These are phyloP conservation scores for Folsomia candida DNA, from an alignment of 2,888 invertebrate species.

Conservation along the genomic window DNA sequence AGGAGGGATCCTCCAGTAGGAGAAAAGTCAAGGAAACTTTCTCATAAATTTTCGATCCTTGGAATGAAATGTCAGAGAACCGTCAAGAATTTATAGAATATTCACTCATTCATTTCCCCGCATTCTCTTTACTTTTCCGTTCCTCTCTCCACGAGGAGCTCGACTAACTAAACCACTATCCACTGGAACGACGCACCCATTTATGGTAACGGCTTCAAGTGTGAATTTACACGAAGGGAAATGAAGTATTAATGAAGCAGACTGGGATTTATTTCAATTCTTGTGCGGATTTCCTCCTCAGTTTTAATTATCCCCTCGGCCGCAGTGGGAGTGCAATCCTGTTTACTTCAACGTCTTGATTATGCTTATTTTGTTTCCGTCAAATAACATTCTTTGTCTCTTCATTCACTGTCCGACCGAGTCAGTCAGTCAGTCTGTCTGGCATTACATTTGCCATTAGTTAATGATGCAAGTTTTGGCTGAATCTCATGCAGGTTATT, in stretches of 20 bases:
- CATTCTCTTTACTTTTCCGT: not conserved
- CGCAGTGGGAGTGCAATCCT: no score
- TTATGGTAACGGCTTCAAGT: not conserved
- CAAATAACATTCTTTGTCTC: not conserved
- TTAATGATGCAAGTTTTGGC: not conserved
- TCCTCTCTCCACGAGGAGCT: not conserved
- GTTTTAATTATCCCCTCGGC: not conserved
- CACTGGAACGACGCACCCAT: not conserved
- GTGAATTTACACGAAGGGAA: not conserved
- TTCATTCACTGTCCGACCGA: not conserved
- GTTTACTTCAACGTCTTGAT: no score
- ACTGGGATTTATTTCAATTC: not conserved
- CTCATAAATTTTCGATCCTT: slow-evolving; percentile 18
- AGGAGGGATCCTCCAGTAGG: slow-evolving; percentile 16
- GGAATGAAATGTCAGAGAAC: slow-evolving; percentile 22
- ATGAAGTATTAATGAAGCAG: not conserved
- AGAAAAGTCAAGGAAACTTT: slow-evolving; percentile 18
- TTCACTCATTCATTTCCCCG: slow-evolving; percentile 13
- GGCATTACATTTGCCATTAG: not conserved
- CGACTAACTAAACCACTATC: not conserved
- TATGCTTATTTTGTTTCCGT: no score
- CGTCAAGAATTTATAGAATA: slow-evolving; percentile 23
- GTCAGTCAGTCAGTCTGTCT: not conserved
- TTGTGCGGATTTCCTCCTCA: not conserved
- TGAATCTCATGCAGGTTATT: not conserved